Conservation (phyloP, 1,140 invertebrate species). For the Bombus superbus region DNA sequence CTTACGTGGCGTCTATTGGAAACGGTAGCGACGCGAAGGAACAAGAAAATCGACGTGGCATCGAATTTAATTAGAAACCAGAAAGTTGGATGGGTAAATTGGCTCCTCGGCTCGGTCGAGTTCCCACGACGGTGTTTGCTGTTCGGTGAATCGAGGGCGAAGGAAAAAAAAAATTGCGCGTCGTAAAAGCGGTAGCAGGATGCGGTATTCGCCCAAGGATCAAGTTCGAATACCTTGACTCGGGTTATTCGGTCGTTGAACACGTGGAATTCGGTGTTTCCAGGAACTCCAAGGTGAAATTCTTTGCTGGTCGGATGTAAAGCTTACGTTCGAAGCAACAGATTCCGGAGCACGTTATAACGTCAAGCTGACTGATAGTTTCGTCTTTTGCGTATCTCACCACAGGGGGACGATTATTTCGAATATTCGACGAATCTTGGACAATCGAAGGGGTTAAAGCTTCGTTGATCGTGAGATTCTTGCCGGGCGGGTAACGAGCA, state of each 20-base stretch:
- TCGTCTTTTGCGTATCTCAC: neutral
- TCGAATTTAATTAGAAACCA: conserved; percentile 10
- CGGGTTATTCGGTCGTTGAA: conserved; percentile 19
- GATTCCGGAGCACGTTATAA: neutral
- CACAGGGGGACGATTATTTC: neutral
- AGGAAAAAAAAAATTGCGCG: neutral
- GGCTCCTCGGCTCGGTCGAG: neutral
- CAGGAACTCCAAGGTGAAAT: conserved; percentile 16
- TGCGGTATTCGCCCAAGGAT: neutral
- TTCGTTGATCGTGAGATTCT: neutral
- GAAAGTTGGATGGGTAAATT: neutral
- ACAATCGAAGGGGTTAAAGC: too few species aligned
- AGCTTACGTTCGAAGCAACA: neutral
- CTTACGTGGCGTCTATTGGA: too few species aligned
- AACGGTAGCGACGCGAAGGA: too few species aligned
- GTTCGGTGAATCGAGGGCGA: neutral
- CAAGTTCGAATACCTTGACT: conserved; percentile 10
- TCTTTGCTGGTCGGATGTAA: neutral
- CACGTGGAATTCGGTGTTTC: neutral
- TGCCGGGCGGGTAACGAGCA: too few species aligned
- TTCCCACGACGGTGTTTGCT: neutral
- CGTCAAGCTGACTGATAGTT: neutral
- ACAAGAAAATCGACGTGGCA: neutral
- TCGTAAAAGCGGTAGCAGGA: neutral
- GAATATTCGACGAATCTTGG: neutral